Conservation (phyloP, 2,888 invertebrate genomes). For the Acrobasis consociella region DNA sequence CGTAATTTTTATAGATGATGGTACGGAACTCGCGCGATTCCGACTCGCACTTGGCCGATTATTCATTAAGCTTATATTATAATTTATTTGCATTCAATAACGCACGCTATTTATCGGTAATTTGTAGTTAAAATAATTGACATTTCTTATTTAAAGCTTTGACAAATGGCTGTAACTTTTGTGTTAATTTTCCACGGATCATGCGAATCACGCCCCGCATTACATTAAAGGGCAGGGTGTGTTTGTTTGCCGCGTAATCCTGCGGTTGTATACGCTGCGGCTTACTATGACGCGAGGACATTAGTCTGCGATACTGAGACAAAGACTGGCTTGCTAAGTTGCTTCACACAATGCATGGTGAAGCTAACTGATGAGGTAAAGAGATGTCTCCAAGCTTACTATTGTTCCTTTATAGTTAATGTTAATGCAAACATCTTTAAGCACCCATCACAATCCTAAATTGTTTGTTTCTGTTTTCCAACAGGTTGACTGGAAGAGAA, state of each 20-base stretch:
- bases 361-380: conserved; percentile 32
- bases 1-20: too few relatives aligned
- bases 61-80: background rate
- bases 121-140: background rate
- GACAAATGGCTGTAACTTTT: conserved; percentile 19
- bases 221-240: conserved; percentile 46
- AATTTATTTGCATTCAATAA: conserved; percentile 24
- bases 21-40: too few relatives aligned
- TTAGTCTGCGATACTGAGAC: conserved; percentile 45
- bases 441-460: too few relatives aligned
- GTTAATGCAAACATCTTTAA: too few relatives aligned
- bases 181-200: conserved; percentile 27
- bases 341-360: conserved; percentile 30
- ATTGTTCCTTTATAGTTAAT: conserved; percentile 25
- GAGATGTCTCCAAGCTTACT: conserved; percentile 26
- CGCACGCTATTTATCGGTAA: background rate
- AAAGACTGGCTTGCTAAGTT: conserved; percentile 44
- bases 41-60: too few relatives aligned
- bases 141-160: background rate
- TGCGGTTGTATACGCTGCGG: conserved; percentile 40
- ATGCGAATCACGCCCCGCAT: conserved; percentile 45
- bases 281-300: conserved; percentile 43
- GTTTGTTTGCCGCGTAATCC: conserved; percentile 50
- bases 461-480: too few relatives aligned
- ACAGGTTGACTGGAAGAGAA: too few relatives aligned